Conservation (phyloP, 2,888 invertebrate species). For the Penaeus monodon region DNA sequence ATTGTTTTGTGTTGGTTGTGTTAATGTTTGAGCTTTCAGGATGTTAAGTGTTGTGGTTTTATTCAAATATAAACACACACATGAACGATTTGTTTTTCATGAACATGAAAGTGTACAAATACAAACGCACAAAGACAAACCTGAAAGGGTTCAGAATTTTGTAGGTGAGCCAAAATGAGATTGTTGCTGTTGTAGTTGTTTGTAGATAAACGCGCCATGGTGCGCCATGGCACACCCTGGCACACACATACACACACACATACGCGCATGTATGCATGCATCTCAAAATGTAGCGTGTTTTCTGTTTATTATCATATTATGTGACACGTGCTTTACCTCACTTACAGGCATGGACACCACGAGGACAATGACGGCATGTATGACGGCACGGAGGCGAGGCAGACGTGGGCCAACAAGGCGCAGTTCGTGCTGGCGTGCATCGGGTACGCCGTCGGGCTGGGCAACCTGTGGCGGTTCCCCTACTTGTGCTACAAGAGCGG, state of each 20-base stretch:
- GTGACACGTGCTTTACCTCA: neutral
- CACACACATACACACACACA: slow-evolving; percentile 18
- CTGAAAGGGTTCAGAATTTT: too few species aligned
- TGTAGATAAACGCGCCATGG: too few species aligned
- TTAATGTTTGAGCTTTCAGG: too few species aligned
- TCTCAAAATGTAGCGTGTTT: neutral
- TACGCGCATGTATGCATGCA: too few species aligned
- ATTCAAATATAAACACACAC: too few species aligned
- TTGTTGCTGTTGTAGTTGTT: too few species aligned
- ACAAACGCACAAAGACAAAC: too few species aligned
- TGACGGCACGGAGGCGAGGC: slow-evolving; percentile 14
- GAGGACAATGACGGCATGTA: slow-evolving; percentile 1
- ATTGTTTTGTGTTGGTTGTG: too few species aligned
- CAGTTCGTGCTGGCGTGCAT: slow-evolving; percentile 64
- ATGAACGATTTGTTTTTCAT: too few species aligned
- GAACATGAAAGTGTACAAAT: too few species aligned
- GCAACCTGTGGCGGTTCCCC: slow-evolving; percentile 65
- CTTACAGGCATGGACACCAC: slow-evolving; percentile 2
- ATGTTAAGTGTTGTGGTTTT: too few species aligned
- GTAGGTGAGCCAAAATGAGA: too few species aligned
- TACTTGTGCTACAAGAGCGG: slow-evolving; percentile 64
- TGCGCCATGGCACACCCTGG: neutral
- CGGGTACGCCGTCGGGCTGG: slow-evolving; percentile 61
- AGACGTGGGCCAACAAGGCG: slow-evolving; percentile 62
- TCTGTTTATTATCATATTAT: neutral